Base-by-base conservation (phyloP, 2,888 invertebrate genomes). In the Melipona bicolor region DNA sequence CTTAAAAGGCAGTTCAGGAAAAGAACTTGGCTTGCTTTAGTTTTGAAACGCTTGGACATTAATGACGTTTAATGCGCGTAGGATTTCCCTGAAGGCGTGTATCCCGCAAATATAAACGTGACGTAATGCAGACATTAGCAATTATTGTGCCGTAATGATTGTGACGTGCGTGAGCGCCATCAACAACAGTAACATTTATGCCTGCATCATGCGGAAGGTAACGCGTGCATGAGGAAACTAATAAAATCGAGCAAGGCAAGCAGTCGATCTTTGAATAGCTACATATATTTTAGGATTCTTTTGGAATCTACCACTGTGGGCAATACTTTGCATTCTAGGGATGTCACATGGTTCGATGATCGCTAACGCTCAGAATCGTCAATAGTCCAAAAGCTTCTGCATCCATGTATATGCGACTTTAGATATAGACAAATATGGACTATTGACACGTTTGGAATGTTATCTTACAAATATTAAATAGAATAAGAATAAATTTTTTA, bases 51-150 rank as follows among this genome's bases (percentile, higher is more conserved):
- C 36, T 70, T 65, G 24, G 54, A 65, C 72, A 68, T 72, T 73
- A 73, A 83, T 77, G 83, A 83, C 76, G 76, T 82, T 32, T 61
- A 84, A 74, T 68, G 76, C 56, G 59, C 17, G 17, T 50, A 79
- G 83, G 70, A 84, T 75, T 85, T 84, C 76, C 79, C 79, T 65
- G 67, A 79, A 75, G 71, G 54, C 68, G 68, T 36, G 69, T 56
- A 65, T 76, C 61, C 76, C 77, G 61, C 73, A 79, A 9, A 9
- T 78, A 77, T 69, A 75, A 77, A 62, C 50, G 68, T 86, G 77
- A 86, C 77, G 85, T 80, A 85, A 85, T 62, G 43, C 77, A 61
- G 64, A 27, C 72, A 77, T 85, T 82, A 77, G 74, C 75, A 85
- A 86, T 86, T 86, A 86, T 79, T 49, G 50, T 68, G 32, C 32